Evolutionary conservation across 1,140 invertebrate species (phyloP), one percentile per base, ranked within the genome.

Genomic region (Andrena cerasifolii): DNA sequence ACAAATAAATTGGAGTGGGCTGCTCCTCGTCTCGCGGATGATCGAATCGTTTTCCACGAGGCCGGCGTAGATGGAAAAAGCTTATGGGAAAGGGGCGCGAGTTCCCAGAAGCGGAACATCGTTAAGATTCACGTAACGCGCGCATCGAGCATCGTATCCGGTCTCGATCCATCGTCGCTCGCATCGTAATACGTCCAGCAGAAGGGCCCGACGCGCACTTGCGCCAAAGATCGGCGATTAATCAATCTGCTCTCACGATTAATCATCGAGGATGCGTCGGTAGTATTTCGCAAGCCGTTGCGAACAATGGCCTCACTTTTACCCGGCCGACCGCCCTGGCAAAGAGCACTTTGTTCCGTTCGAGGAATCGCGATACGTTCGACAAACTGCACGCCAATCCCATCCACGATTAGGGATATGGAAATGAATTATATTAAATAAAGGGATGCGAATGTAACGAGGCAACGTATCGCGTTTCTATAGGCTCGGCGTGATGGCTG

Each of bases 221-320:
- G 7, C 18, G 16, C 24, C n/a, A 12, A 40, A 21, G 54, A 51
- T 67, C 40, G 40, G 33, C 59, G 47, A 83, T 80, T 76, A 67
- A 86, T 85, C 85, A 81, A 77, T 67, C 49, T 61, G 36, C 26
- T 7, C 18, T 12, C 7, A 18, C 56, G 65, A 79, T 83, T 85
- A 80, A 85, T 86, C 75, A 83, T 71, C 51, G 36, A 18, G 28
- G 54, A 76, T 72, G 68, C 33, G 49, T 72, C 33, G 36, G 31
- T 63, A 33, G 31, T 43, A 84, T 75, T 81, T 67, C 53, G 47
- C 47, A 74, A 84, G 61, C 51, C 12, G 8, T 5, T 18, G 14
- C 36, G 31, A 47, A 83, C 74, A 74, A 80, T 83, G 54, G 51
- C 21, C n/a, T 21, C 65, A 26, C 73, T 70, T 65, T 83, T 83